phyloP scores from a whole-genome alignment of 1,140 invertebrate species.

The Drosophila nannoptera region DNA sequence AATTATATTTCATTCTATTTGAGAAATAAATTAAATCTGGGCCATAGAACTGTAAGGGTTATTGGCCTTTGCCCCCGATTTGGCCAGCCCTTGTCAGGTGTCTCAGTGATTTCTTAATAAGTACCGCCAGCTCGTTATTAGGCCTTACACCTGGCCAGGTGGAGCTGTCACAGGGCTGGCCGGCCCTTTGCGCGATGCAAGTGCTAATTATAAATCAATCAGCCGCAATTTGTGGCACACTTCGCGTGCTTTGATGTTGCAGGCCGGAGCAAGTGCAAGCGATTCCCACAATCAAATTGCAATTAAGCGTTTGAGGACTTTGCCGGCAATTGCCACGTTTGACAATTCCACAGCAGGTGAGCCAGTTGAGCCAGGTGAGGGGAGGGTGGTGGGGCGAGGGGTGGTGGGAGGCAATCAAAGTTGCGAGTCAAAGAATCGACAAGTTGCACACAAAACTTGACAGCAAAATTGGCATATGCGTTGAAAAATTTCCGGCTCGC shows the following conservation, averaged over 20 bases:
- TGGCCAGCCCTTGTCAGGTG: background rate
- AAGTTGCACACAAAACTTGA: conserved; percentile 52
- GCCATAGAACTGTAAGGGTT: background rate
- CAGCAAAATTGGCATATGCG: conserved; percentile 72
- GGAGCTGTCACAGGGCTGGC: background rate
- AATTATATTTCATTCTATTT: no score
- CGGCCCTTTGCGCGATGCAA: background rate
- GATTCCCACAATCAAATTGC: conserved; percentile 62
- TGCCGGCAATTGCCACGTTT: conserved; percentile 39
- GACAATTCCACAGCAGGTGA: conserved; percentile 32
- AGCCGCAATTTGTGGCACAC: background rate
- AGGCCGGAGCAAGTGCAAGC: conserved; percentile 39
- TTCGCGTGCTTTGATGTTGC: conserved; percentile 33
- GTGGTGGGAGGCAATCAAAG: conserved; percentile 19
- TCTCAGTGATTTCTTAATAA: conserved; percentile 37
- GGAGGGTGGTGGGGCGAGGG: background rate
- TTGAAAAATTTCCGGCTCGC: conserved; percentile 62
- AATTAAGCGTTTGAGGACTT: conserved; percentile 55
- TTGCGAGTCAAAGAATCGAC: conserved; percentile 42
- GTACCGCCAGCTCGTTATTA: background rate
- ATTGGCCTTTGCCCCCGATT: background rate
- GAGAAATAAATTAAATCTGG: no score
- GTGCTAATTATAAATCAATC: conserved; percentile 12
- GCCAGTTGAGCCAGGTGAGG: no score
- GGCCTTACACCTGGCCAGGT: background rate